phyloP scores from a whole-genome alignment of 2,888 invertebrate species.

The Epistrophella euchroma region DNA sequence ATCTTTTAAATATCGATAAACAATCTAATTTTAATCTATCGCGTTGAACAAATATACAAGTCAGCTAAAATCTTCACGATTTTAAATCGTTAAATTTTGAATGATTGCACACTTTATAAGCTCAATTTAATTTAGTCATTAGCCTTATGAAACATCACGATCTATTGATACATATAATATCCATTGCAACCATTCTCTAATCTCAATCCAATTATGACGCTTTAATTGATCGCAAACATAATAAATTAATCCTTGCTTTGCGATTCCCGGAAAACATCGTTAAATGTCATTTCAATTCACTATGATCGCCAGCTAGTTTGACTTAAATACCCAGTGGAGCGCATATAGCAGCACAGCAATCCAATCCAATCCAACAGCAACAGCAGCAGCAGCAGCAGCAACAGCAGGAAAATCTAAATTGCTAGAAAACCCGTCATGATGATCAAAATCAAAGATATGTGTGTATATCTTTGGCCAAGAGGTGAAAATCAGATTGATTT shows the following conservation, averaged over 20 bases:
- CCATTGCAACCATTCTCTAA: background rate
- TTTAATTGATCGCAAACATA: conserved; percentile 71
- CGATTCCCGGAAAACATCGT: conserved; percentile 73
- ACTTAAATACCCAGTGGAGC: conserved; percentile 58
- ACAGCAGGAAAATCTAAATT: conserved; percentile 4
- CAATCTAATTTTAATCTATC: background rate
- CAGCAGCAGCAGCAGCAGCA: conserved; percentile 2
- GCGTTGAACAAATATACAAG: background rate
- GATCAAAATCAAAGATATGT: conserved; percentile 68
- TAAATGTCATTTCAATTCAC: conserved; percentile 69
- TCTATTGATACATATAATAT: background rate
- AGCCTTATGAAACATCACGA: conserved; percentile 26
- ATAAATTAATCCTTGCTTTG: conserved; percentile 65
- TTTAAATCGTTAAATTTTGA: background rate
- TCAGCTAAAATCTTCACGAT: background rate
- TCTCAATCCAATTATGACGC: conserved; percentile 70
- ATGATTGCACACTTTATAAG: conserved; percentile 5
- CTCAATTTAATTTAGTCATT: conserved; percentile 28
- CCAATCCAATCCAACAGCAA: background rate
- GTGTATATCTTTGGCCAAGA: conserved; percentile 15
- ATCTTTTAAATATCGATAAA: too few relatives aligned
- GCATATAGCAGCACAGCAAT: conserved; percentile 12
- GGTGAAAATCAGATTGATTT: conserved; percentile 75
- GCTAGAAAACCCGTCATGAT: conserved; percentile 50
- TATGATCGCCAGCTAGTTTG: conserved; percentile 46